phyloP scores from a whole-genome alignment of 2,888 invertebrate genomes.

The Malthinus seriepunctatus region DNA sequence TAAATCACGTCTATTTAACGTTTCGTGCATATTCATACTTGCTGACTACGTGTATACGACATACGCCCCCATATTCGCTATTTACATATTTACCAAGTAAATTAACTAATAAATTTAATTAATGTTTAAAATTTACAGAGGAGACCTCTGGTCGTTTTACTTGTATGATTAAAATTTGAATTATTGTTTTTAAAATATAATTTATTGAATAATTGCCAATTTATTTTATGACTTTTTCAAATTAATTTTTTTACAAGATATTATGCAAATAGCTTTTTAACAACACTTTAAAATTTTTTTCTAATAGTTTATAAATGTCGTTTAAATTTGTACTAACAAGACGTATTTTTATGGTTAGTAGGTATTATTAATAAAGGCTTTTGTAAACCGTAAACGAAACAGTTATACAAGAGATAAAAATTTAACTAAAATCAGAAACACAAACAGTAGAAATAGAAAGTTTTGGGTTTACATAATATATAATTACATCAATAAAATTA shows the following conservation, averaged over 20 bases:
- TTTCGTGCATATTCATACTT: slow-evolving; percentile 31
- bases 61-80: slow-evolving; percentile 28
- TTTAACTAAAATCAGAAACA: too few species aligned
- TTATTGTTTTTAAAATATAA: slow-evolving; percentile 9
- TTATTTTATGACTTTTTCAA: background rate
- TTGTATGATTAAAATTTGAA: slow-evolving; percentile 18
- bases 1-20: slow-evolving; percentile 31
- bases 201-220: slow-evolving; percentile 1
- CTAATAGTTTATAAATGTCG: too few species aligned
- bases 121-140: slow-evolving; percentile 19
- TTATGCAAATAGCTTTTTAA: slow-evolving; percentile 2
- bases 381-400: too few species aligned
- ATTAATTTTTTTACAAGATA: background rate
- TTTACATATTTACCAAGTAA: slow-evolving; percentile 30
- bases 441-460: too few species aligned
- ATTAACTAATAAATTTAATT: slow-evolving; percentile 32
- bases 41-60: slow-evolving; percentile 24
- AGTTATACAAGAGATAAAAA: too few species aligned
- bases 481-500: too few species aligned
- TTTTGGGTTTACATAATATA: too few species aligned
- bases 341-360: too few species aligned
- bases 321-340: too few species aligned
- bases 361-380: too few species aligned
- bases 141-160: slow-evolving; percentile 8
- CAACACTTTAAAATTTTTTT: too few species aligned